Percentiles rank a stretch among this genome's conserved stretches.
Conservation (phyloP, 2,888 invertebrate genomes). For the Meganola albula region DNA sequence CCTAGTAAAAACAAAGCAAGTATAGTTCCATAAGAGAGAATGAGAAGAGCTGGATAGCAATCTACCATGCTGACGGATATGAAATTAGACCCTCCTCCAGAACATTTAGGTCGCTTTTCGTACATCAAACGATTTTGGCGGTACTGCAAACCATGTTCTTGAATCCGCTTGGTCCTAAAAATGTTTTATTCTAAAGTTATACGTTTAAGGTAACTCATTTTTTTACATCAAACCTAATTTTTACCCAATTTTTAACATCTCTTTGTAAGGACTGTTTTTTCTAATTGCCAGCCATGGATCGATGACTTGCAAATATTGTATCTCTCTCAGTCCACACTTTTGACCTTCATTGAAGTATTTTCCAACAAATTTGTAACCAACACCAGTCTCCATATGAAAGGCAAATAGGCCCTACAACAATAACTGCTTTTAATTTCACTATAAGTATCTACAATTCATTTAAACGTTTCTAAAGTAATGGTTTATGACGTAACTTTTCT, state of each 20-base stretch:
- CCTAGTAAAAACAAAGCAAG: conserved; percentile 39
- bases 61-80: conserved; percentile 82
- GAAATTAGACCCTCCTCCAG: conserved; percentile 78
- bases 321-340: conserved; percentile 83
- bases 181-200: conserved; percentile 1
- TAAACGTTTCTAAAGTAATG: too few relatives aligned
- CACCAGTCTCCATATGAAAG: conserved; percentile 82
- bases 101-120: conserved; percentile 80
- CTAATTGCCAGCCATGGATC: conserved; percentile 81
- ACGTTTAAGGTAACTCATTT: neutral
- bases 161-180: conserved; percentile 60
- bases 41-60: conserved; percentile 68
- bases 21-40: conserved; percentile 51
- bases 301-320: conserved; percentile 79
- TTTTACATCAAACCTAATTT: neutral
- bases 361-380: conserved; percentile 81
- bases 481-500: conserved; percentile 71
- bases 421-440: too few relatives aligned
- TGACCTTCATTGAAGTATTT: conserved; percentile 82
- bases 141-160: conserved; percentile 75
- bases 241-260: conserved; percentile 81
- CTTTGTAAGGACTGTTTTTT: conserved; percentile 79
- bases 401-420: conserved; percentile 79
- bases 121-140: conserved; percentile 79
- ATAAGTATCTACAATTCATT: too few relatives aligned